phyloP scores from a whole-genome alignment of 1,140 invertebrate genomes.

The Popillia japonica region DNA sequence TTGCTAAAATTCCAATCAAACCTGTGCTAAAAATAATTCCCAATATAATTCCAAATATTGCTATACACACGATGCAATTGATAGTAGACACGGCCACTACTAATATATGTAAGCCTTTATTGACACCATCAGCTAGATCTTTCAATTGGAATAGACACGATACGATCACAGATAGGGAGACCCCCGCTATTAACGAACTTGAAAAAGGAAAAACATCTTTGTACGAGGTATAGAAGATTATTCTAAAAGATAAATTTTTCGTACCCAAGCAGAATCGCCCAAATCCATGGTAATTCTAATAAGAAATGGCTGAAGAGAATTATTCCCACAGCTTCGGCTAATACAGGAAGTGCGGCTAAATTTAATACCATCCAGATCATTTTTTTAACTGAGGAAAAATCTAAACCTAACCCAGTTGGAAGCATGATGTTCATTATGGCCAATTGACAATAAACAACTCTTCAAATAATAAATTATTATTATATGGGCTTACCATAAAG shows the following conservation, averaged over 20 bases:
- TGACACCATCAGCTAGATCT: constrained; percentile 71
- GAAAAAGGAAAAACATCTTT: constrained; percentile 43
- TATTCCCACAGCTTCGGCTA: constrained; percentile 69
- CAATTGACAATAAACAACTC: constrained; percentile 62
- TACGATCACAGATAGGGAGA: constrained; percentile 82
- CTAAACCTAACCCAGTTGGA: constrained; percentile 77
- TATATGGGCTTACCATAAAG: no score
- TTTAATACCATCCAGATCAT: constrained; percentile 67
- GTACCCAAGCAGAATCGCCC: constrained; percentile 75
- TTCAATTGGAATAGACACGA: constrained; percentile 73
- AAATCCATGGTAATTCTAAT: constrained; percentile 74
- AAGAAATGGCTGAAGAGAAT: constrained; percentile 69
- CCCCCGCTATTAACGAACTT: constrained; percentile 74
- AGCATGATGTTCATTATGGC: constrained; percentile 78
- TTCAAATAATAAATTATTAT: no score
- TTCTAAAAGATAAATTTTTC: constrained; percentile 33
- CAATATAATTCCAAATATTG: constrained; percentile 72
- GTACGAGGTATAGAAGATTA: constrained; percentile 45
- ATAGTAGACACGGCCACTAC: constrained; percentile 80
- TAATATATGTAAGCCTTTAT: constrained; percentile 79
- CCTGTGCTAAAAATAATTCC: constrained; percentile 68
- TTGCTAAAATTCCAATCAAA: constrained; percentile 40
- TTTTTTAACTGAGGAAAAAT: constrained; percentile 69
- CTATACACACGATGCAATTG: constrained; percentile 82
- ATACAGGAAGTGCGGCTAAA: constrained; percentile 73